Evolutionary conservation across 2,113 vertebrate genomes (phyloP).

Genomic region (Cottus gobio): DNA sequence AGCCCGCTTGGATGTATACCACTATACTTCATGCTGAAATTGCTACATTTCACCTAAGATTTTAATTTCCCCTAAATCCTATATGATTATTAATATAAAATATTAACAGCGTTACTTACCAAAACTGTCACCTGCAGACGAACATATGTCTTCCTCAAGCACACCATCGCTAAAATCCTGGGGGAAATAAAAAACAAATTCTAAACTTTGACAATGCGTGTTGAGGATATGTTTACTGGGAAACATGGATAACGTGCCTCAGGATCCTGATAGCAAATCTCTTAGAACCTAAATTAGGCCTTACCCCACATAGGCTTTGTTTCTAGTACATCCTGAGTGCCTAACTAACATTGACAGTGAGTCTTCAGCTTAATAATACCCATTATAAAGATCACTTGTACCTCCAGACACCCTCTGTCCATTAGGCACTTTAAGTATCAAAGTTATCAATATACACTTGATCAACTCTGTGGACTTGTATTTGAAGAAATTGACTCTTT

Average conservation of each 20-base stretch:
- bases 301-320: background rate
- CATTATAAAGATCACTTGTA: background rate
- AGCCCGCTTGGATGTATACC: background rate
- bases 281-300: background rate
- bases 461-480: no score
- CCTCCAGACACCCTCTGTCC: background rate
- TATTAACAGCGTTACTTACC: slow-evolving; percentile 48
- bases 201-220: background rate
- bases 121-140: slow-evolving; percentile 36
- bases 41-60: background rate
- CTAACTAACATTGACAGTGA: background rate
- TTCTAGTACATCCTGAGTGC: background rate
- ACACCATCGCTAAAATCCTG: slow-evolving; percentile 13
- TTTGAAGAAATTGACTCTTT: no score
- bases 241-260: background rate
- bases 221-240: background rate
- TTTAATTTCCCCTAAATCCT: background rate
- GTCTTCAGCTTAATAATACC: background rate
- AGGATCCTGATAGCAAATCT: background rate
- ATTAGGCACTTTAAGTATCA: background rate
- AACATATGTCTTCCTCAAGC: background rate
- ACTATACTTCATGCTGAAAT: background rate
- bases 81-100: background rate
- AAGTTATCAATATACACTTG: no score
- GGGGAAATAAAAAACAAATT: background rate